phyloP scores from a whole-genome alignment of 2,113 vertebrate species.

The Saguinus imperator region DNA sequence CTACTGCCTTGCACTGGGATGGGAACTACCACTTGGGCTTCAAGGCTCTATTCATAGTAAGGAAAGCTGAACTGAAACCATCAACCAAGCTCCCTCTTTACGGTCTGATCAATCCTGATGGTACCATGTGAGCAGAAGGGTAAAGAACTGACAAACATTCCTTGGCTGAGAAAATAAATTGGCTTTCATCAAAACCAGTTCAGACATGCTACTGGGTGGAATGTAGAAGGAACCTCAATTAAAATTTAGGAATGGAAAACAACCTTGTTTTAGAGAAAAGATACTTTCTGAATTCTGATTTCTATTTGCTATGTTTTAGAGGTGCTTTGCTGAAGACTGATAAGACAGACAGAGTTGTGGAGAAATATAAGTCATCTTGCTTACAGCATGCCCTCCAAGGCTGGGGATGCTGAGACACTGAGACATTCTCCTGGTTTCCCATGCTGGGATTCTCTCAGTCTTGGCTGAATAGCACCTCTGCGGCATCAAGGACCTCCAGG shows the following conservation, averaged over 20 bases:
- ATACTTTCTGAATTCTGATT: not conserved
- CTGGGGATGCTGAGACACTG: not conserved
- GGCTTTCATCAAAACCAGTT: conserved; percentile 40
- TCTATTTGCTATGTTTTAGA: not conserved
- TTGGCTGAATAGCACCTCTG: not conserved
- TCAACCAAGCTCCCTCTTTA: not conserved
- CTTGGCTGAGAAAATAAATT: not conserved
- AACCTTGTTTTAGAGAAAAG: not conserved
- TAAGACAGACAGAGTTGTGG: not conserved
- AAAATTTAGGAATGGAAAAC: not conserved
- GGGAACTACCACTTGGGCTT: not conserved
- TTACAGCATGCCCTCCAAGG: not conserved
- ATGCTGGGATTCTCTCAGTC: not conserved
- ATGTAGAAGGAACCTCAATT: not conserved
- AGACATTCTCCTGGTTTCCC: not conserved
- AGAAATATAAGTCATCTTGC: not conserved
- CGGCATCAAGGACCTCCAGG: not conserved
- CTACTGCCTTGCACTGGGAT: not conserved
- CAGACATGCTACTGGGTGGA: not conserved
- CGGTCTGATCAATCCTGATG: not conserved
- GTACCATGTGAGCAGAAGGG: not conserved
- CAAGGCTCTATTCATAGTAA: not conserved
- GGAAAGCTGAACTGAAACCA: not conserved
- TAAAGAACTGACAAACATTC: conserved; percentile 27
- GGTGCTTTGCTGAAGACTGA: not conserved